A percentile compares a stretch with the other conserved stretches of the same genome.
Evolutionary conservation across 2,113 vertebrate genomes (phyloP).

Genomic region (Micromys minutus): DNA sequence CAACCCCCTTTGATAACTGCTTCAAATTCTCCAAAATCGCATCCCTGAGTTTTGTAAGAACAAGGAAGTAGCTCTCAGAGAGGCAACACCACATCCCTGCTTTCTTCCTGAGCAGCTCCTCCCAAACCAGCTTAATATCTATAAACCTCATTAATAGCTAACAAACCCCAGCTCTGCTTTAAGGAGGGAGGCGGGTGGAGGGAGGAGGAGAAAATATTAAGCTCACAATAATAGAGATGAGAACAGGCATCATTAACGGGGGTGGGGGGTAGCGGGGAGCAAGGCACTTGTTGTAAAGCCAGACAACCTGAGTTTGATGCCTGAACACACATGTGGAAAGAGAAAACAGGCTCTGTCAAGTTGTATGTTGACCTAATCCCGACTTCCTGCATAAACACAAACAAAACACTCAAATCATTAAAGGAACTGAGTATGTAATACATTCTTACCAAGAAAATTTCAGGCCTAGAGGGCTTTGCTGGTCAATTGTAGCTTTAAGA

Average conservation of each 20-base stretch:
- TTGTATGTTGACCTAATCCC: neutral
- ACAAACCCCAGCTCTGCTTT: neutral
- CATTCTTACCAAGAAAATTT: neutral
- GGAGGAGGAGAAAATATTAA: neutral
- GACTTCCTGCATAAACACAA: neutral
- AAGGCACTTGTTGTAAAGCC: neutral
- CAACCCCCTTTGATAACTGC: neutral
- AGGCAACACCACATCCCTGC: neutral
- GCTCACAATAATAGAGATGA: neutral
- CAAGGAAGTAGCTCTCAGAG: too few relatives aligned
- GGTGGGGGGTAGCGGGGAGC: neutral
- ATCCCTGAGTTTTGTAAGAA: neutral
- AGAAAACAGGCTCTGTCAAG: neutral
- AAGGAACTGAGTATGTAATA: neutral
- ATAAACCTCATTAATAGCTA: neutral
- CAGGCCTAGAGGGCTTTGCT: neutral
- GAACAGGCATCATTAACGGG: neutral
- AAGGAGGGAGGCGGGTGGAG: rapidly evolving
- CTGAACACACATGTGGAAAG: neutral
- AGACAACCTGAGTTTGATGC: neutral
- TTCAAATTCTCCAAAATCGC: neutral
- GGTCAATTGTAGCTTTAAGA: neutral
- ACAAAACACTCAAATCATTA: neutral
- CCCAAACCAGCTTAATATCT: neutral
- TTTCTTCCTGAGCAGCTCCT: neutral